Base-by-base conservation (phyloP, 1,140 invertebrate genomes). In the Drosophila ohnishii region DNA sequence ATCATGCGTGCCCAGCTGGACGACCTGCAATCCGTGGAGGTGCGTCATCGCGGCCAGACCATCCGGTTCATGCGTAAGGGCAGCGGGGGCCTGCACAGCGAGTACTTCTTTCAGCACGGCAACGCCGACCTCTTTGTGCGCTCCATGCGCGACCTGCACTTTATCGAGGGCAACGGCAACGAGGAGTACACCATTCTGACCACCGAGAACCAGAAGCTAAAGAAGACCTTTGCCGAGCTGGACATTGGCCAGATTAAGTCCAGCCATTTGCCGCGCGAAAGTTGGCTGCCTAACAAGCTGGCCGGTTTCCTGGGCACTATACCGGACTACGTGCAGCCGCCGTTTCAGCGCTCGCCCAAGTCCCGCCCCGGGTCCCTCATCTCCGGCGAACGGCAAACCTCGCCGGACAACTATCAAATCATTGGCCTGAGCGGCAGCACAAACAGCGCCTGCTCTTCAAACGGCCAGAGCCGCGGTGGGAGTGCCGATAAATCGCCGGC, bases 31-130 rank as follows among this genome's bases (percentile, higher is more conserved):
- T 94, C 94, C 34, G 95, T 96, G 79, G 93, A 94, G 74, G 92
- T 95, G 10, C 93, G 94, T 35, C 93, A 94, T 47, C 94, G 95
- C 62, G 95, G 94, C 39, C 94, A 95, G 53, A 94, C 95, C 55
- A 92, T 97, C 66, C 94, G 95, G 50, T 94, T 96, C 71, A 94
- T 94, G 65, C 94, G 95, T 10, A 95, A 95, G 80, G 65, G 37
- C 14, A 59, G 57, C 5, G 95, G 96, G 11, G 94, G 95, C 1
- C 94, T 94, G 64, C 95, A 96, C 75, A 95, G 95, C 69, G 95
- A 95, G 14, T 95, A 97, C 82, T 95, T 97, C 80, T 98, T 98
- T 92, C 96, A 97, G 90, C 94, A 96, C 80, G 96, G 95, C 10
- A 97, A 97, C 75, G 96, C 96, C 8, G 95, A 96, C 82, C 94